Evolutionary conservation across 2,888 invertebrate genomes (phyloP), one percentile per base, ranked within the genome.

Genomic region (Campopleginae sp.): DNA sequence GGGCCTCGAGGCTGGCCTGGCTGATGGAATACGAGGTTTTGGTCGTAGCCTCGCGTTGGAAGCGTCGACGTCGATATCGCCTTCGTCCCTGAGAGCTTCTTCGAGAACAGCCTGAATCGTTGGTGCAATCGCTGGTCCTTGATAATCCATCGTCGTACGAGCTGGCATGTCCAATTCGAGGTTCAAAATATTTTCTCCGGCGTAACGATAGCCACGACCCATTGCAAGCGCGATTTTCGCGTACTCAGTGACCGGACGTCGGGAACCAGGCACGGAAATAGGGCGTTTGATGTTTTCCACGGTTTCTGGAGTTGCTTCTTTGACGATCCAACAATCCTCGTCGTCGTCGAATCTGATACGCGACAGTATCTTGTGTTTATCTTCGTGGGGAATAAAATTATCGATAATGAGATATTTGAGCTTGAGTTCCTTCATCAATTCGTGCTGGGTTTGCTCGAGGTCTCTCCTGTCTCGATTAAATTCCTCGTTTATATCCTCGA

Each of bases 381-480:
- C 97, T 91, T 97, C 97, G 0, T 95, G 95, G 10, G 98, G 98
- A 91, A 98, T 97, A 94, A 98, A 98, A 94, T 98, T 98, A 92
- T 98, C 98, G 87, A 98, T 97, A 75, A 98, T 96, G 48, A 98
- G 95, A 91, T 96, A 97, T 94, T 98, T 97, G 82, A 99, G 96
- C 92, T 99, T 97, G 87, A 99, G 95, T 93, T 98, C 98, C 94
- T 96, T 97, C 86, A 98, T 97, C 82, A 99, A 96, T 91, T 98
- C 98, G 90, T 98, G 98, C 94, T 98, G 97, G 1, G 97, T 96
- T 94, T 97, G 97, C 94, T 99, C 99, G 87, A 98, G 95, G 91
- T 99, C 99, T 90, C 98, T 96, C 79, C 99, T 95, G 93, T 99
- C 99, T 85, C 96, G 96, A 91, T 98, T 97, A 94, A 98, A 98